Conservation (phyloP, 1,140 invertebrate species). For the Musca domestica region DNA sequence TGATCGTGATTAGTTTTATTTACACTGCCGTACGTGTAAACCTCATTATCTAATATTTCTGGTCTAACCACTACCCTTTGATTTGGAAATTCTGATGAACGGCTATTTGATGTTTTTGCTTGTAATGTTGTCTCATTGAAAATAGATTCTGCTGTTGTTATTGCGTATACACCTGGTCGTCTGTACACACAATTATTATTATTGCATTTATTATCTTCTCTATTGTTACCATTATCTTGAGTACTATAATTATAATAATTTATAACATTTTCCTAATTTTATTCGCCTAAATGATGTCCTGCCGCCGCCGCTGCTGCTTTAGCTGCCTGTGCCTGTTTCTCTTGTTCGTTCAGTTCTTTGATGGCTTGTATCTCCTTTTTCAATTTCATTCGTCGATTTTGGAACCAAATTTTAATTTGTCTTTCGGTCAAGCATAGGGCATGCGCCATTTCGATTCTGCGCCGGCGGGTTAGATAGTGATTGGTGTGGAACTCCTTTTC, state of each 20-base stretch:
- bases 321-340: conserved; percentile 90
- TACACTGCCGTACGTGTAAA: too few relatives aligned
- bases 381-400: conserved; percentile 98
- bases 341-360: conserved; percentile 95
- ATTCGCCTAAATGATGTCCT: conserved; percentile 49
- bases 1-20: too few relatives aligned
- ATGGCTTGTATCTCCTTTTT: conserved; percentile 98
- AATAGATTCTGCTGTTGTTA: conserved; percentile 7
- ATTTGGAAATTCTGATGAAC: too few relatives aligned
- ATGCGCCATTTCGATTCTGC: conserved; percentile 98
- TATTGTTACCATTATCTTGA: conserved; percentile 9
- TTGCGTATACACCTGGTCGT: background rate
- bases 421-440: conserved; percentile 94
- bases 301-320: conserved; percentile 78
- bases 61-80: too few relatives aligned
- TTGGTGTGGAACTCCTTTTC: conserved; percentile 99
- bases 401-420: conserved; percentile 99
- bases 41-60: too few relatives aligned
- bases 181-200: background rate
- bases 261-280: conserved; percentile 43
- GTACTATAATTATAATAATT: conserved; percentile 25
- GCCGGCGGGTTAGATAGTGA: conserved; percentile 95
- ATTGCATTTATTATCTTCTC: conserved; percentile 21
- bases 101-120: conserved; percentile 45
- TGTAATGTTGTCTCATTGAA: background rate